Conservation (phyloP, 1,140 invertebrate species). For the Drosophila carrolli region DNA sequence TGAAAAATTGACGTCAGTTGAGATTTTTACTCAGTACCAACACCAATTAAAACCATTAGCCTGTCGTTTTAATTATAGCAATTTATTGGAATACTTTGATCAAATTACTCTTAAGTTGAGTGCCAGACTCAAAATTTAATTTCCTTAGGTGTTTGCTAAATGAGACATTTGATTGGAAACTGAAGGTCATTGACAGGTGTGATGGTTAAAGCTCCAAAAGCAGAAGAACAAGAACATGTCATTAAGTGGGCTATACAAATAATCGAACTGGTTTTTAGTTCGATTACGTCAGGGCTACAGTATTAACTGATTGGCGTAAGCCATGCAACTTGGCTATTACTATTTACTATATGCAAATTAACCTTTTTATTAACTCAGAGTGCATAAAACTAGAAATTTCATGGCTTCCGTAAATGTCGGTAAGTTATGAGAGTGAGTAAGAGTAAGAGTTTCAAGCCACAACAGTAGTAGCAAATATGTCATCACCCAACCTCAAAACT, state of each 20-base stretch:
- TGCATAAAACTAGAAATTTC: conserved; percentile 22
- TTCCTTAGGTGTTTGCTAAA: too few relatives aligned
- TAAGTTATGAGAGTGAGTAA: conserved; percentile 14
- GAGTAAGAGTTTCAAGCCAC: conserved; percentile 14
- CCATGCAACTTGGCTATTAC: conserved; percentile 5
- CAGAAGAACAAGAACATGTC: neutral
- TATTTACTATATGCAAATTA: conserved; percentile 36
- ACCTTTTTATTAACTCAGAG: conserved; percentile 19
- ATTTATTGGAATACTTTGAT: conserved; percentile 20
- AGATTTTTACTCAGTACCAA: conserved; percentile 16
- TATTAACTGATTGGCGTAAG: neutral
- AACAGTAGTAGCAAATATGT: conserved; percentile 39
- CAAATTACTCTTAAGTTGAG: conserved; percentile 14
- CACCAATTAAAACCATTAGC: conserved; percentile 49
- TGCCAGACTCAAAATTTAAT: conserved; percentile 8
- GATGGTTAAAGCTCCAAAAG: conserved; percentile 3
- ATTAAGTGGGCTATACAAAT: conserved; percentile 18
- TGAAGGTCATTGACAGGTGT: neutral
- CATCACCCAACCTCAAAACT: conserved; percentile 11
- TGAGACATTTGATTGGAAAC: neutral
- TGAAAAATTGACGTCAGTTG: conserved; percentile 2
- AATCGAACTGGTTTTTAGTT: conserved; percentile 28
- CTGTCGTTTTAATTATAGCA: conserved; percentile 56
- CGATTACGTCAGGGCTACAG: conserved; percentile 21
- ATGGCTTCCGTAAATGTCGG: conserved; percentile 1